A percentile compares a stretch with the other conserved stretches of the same genome.
Conservation (phyloP, 1,140 invertebrate species). For the Phthorimaea operculella region DNA sequence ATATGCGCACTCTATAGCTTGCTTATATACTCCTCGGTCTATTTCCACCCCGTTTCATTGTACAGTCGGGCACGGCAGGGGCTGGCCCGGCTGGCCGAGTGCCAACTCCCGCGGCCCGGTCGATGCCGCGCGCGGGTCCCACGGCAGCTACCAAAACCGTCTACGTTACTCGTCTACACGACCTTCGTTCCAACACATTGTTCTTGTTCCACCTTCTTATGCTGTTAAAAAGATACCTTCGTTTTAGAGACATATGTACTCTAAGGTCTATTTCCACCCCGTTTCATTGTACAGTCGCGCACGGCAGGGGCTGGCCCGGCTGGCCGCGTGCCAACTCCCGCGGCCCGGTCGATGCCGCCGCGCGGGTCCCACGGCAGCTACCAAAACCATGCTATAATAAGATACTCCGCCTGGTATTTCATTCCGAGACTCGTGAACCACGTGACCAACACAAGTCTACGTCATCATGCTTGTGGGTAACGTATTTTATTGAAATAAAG, state of each 20-base stretch:
- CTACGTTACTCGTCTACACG: conserved; percentile 28
- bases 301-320: conserved; percentile 19
- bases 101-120: conserved; percentile 42
- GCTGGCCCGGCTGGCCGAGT: conserved; percentile 29
- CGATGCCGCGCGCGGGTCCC: conserved; percentile 34
- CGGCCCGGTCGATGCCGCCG: conserved; percentile 38
- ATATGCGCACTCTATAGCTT: too few species aligned
- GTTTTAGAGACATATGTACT: too few species aligned
- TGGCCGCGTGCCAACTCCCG: conserved; percentile 43
- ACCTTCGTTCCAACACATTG: not conserved
- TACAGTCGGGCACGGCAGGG: conserved; percentile 9
- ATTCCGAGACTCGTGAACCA: too few species aligned
- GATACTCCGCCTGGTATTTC: too few species aligned
- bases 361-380: conserved; percentile 15
- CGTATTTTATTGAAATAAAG: too few species aligned
- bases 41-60: not conserved
- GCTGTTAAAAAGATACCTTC: too few species aligned
- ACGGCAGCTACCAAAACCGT: conserved; percentile 6
- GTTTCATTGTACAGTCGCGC: too few species aligned
- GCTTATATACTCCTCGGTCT: too few species aligned
- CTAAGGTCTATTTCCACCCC: not conserved
- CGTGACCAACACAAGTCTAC: too few species aligned
- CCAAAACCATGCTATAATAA: too few species aligned
- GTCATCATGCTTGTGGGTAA: too few species aligned
- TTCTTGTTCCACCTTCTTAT: too few species aligned